Base-by-base conservation (phyloP, 2,113 vertebrate species). In the Lichenostomus cassidix region DNA sequence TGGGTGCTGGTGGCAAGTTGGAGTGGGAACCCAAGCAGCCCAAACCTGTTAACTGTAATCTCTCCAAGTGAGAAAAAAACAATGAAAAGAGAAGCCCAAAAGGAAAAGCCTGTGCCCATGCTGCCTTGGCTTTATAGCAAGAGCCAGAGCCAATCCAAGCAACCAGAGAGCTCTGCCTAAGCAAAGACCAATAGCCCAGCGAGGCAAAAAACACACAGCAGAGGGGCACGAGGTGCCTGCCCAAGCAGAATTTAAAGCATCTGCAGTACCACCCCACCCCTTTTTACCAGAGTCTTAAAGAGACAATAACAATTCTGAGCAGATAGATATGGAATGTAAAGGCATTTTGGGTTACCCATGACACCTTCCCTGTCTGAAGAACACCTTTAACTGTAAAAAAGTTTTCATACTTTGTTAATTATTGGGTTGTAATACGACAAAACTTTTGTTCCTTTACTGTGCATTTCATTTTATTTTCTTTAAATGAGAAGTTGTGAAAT, bases 181-280 rank as follows among this genome's bases (percentile, higher is more conserved):
- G 27, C 47, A 44, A 50, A 70, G 12, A 50, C 23, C 44, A 59
- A 12, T 25, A 62, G 17, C 17, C 31, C 39, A 44, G 56, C 0
- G 0, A 37, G 16, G 25, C 15, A n/a, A 53, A 52, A 83, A 31
- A 9, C 56, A 24, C 3, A 0, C 0, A 1, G 22, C 37, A 31
- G 11, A 71, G 11, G 18, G 22, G 52, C 28, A 14, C 0, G 3
- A 59, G 35, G 64, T 69, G 22, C 14, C 22, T 39, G 35, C 28
- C 78, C 0, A 1, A 47, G 42, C 22, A 21, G 28, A 7, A 5
- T 29, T 35, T 12, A 35, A 50, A n/a, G 25, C 4, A 2, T 33
- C 47, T 63, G 4, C 0, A 0, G 33, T 37, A 55, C 27, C 47
- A 46, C 33, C 14, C 21, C 0, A 0, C 4, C 29, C 50, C 11